Base-by-base conservation (phyloP, 2,797 vertebrate genomes). In the Mycteria americana region DNA sequence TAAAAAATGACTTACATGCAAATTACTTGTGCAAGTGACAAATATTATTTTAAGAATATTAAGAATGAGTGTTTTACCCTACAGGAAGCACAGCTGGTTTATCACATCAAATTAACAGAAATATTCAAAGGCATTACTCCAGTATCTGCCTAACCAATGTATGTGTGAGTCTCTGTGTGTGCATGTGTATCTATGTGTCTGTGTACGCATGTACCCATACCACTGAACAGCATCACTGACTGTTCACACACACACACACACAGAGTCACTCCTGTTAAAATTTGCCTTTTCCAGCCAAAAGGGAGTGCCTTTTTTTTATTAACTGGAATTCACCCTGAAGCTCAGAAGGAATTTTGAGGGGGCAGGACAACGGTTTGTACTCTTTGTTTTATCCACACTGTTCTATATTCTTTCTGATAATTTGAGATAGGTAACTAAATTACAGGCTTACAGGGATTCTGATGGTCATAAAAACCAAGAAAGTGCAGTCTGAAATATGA, bases 281-380 rank as follows among this genome's bases (percentile, higher is more conserved):
- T 46, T 25, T 90, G 33, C 83, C 48, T 87, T 91, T 94, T 85
- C 67, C 33, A 91, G 87, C 60, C 93, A 94, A 85, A 96, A 95
- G 78, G 87, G 81, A 87, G 89, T 94, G 91, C 8, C 67, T 73
- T 63, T 77, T 72, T 92, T 88, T 64, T 80, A 88, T 90, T 86
- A 91, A 87, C 39, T 85, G 59, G 72, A 94, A 93, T 94, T 88
- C 81, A 96, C 72, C 75, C 60, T 85, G 92, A 74, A 92, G 85
- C 75, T 92, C 48, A 80, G 45, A 69, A 89, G n/a, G 84, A 95
- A 91, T 92, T 89, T 89, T 92, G 87, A 94, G 79, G 46, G 57
- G 82, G 82, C 37, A 92, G 89, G 48, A 91, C 70, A 85, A 82
- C 1, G 0, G 43, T 51, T 93, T 62, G 35, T 46, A 54, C 30